Evolutionary conservation across 1,140 invertebrate genomes (phyloP), one percentile per base, ranked within the genome.

Genomic region (Drosophila kikkawai): DNA sequence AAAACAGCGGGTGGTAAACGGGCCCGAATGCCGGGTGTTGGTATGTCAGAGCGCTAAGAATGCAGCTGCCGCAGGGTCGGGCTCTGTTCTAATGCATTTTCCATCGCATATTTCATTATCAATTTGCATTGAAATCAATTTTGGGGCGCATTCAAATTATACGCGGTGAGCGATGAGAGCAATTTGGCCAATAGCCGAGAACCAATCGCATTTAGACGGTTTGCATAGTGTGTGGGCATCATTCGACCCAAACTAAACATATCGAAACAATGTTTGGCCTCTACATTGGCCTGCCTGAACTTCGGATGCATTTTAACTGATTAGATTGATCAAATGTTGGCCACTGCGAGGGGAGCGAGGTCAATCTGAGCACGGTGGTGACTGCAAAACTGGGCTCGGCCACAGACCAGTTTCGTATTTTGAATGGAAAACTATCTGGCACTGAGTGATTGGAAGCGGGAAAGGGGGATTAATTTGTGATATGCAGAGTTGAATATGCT

Each of bases 101-200:
- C 66, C 22, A 60, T 51, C 44, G 55, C 53, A 74, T 74, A 73
- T 74, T 73, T 74, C 68, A 60, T 74, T 74, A 74, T 74, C 68
- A 51, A 73, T 74, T 73, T 60, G 70, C 70, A 73, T 73, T 60
- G 55, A 34, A 73, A 42, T 73, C 70, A 51, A 60, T 73, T 71
- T 37, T 15, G 15, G 42, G 36, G 19, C 53, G 36, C 53, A 56
- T 22, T 9, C 13, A 56, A 56, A 39, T 39, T 56, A 56, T 39
- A 56, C 53, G 53, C 19, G 36, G 36, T 19, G 51, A 32, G 15
- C 22, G 22, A 13, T n/a, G 22, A 39, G 53, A 32, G 67, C 36
- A 50, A 60, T 58, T 37, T 60, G 67, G 51, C 69, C 69, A 47
- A 58, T 50, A 13, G 44, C 44, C 29, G 51, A 59, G 45, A 70